These are phyloP conservation scores for Ciconia stormi DNA, from an alignment of 2,113 vertebrate genomes.

Conservation along the genomic window DNA sequence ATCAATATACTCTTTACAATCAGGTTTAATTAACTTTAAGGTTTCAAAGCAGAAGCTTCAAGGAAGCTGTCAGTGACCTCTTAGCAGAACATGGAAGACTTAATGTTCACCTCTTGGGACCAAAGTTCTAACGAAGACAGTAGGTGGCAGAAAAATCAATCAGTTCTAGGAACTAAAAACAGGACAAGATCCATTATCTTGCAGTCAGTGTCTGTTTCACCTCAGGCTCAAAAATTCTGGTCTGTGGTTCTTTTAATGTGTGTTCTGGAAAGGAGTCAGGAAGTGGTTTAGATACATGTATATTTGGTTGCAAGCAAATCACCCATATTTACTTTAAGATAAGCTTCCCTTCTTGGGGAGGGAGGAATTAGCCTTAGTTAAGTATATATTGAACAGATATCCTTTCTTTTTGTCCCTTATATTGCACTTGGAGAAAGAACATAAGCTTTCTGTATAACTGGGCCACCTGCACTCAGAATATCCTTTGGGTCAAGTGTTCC, in stretches of 20 bases:
- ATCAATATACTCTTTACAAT: not conserved
- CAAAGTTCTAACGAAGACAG: not conserved
- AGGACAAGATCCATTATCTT: not conserved
- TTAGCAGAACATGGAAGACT: not conserved
- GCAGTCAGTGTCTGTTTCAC: not conserved
- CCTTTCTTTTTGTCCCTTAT: not conserved
- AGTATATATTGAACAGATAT: not conserved
- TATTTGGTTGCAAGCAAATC: not conserved
- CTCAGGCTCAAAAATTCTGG: not conserved
- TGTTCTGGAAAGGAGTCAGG: not conserved
- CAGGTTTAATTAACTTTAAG: not conserved
- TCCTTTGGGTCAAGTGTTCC: not conserved
- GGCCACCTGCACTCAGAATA: not conserved
- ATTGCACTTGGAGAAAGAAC: not conserved
- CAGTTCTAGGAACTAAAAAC: not conserved
- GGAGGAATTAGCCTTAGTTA: not conserved
- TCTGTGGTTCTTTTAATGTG: not conserved
- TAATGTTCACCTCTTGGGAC: not conserved
- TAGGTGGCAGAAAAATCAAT: constrained; percentile 2
- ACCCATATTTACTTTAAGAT: not conserved
- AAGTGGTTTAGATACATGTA: not conserved
- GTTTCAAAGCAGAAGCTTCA: not conserved
- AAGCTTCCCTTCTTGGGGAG: not conserved
- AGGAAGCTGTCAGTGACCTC: not conserved
- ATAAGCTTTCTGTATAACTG: not conserved